Evolutionary conservation across 2,888 invertebrate species (phyloP), one percentile per base, ranked within the genome.

Genomic region (Opisthograptis luteolata): DNA sequence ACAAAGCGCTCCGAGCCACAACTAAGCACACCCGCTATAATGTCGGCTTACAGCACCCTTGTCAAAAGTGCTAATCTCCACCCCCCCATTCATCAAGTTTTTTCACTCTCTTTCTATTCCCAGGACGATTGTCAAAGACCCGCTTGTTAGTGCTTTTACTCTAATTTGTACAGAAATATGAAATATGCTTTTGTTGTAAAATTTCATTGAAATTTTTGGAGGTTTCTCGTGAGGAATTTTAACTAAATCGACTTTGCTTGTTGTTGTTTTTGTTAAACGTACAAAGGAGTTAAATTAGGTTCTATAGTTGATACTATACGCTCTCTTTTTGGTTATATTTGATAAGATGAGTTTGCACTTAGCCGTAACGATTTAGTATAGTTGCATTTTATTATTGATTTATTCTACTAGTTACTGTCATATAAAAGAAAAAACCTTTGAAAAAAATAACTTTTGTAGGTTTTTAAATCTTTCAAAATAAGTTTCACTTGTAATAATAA

Each of bases 141-240:
- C 5, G 28, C 36, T 49, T 32, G 48, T 43, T 49, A 49, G 49
- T 43, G 22, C 31, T 15, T 12, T 1, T 43, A 15, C 31, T 15
- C 19, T 1, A 36, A 15, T 36, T 30, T 36, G 30, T n/a, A 14
- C 3, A 10, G 13, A 25, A 30, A 42, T 32, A 36, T 31, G 31
- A 42, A n/a, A 28, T 41, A 22, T 34, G n/a, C 25, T 39, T 39
- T 32, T 14, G 27, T 20, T 13, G 10, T 10, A 41, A 36, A 42
- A 42, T 48, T 42, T 25, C 35, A 20, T 36, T 25, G 19, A 34
- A 28, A 8, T 35, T 24, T 14, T 48, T 24, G 25, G 9, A 31
- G 4, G 12, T 36, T 48, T 37, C 35, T 24, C 19, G 27, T 25
- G 34, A 10, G 47, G 47, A 40, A 40, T 40, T 47, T 47, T 47